Percentiles rank a stretch among this genome's conserved stretches.
Conservation (phyloP, 1,140 invertebrate genomes). For the Aethina tumida region DNA sequence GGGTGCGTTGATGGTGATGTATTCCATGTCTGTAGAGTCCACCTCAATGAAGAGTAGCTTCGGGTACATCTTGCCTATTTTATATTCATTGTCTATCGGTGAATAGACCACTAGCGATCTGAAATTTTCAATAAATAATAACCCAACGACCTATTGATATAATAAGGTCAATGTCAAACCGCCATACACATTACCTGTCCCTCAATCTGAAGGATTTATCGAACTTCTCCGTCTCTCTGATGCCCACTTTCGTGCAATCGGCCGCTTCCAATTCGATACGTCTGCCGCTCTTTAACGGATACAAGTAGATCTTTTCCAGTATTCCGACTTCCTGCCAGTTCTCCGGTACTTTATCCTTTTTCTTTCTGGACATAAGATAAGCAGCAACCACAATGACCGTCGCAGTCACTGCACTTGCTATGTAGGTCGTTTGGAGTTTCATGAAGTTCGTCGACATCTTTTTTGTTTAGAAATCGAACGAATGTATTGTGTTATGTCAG, state of each 20-base stretch:
- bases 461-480: too few relatives aligned
- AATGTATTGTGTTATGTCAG: too few relatives aligned
- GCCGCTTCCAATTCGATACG: conserved; percentile 21
- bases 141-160: too few relatives aligned
- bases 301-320: conserved; percentile 24
- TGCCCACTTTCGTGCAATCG: conserved; percentile 21
- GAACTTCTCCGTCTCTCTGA: conserved; percentile 15
- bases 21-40: background rate
- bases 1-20: background rate
- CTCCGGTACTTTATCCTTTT: conserved; percentile 11
- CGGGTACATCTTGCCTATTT: conserved; percentile 23
- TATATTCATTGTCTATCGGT: conserved; percentile 23
- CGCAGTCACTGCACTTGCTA: too few relatives aligned
- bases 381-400: too few relatives aligned
- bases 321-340: conserved; percentile 27
- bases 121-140: too few relatives aligned
- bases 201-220: conserved; percentile 13
- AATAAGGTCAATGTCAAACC: too few relatives aligned
- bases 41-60: conserved; percentile 11
- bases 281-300: conserved; percentile 31
- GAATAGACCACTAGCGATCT: conserved; percentile 27
- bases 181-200: conserved; percentile 25
- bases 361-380: too few relatives aligned
- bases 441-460: too few relatives aligned
- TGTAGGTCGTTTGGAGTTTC: too few relatives aligned